Percentiles rank a stretch among this genome's conserved stretches.
Evolutionary conservation across 2,797 vertebrate genomes (phyloP).

Genomic region (Nannoperca australis): DNA sequence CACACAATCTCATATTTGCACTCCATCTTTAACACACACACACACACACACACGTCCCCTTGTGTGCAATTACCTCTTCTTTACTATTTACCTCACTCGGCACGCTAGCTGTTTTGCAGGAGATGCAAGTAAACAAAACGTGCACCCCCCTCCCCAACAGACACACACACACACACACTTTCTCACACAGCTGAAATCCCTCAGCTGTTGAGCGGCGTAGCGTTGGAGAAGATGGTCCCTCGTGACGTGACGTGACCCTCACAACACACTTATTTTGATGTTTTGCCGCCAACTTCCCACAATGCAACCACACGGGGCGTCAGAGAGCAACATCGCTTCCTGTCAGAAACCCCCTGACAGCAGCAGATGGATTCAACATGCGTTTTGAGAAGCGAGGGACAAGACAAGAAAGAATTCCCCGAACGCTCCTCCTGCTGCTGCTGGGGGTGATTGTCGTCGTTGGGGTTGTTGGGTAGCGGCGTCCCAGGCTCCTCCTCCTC

Average conservation of each 20-base stretch:
- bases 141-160: not conserved
- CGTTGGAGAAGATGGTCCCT: slow-evolving; percentile 24
- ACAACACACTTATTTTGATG: not conserved
- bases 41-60: slow-evolving; percentile 63
- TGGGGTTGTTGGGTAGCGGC: slow-evolving; percentile 10
- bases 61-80: slow-evolving; percentile 86
- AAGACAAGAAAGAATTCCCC: slow-evolving; percentile 17
- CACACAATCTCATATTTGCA: slow-evolving; percentile 56
- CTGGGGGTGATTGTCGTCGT: slow-evolving; percentile 34
- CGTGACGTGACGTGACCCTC: slow-evolving; percentile 13
- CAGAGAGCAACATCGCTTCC: not conserved
- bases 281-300: not conserved
- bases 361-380: slow-evolving; percentile 47
- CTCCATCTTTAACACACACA: slow-evolving; percentile 49
- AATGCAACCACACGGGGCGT: not conserved
- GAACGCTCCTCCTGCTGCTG: not conserved
- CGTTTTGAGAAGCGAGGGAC: slow-evolving; percentile 15
- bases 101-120: slow-evolving; percentile 70
- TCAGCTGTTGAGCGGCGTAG: slow-evolving; percentile 9
- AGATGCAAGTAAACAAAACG: slow-evolving; percentile 79
- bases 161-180: slow-evolving; percentile 17
- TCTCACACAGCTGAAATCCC: slow-evolving; percentile 38
- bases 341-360: not conserved
- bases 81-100: slow-evolving; percentile 78
- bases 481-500: slow-evolving; percentile 37